Percentiles rank a stretch among this genome's conserved stretches.
Evolutionary conservation across 1,140 invertebrate species (phyloP).

Genomic region (Chironomus tepperi): DNA sequence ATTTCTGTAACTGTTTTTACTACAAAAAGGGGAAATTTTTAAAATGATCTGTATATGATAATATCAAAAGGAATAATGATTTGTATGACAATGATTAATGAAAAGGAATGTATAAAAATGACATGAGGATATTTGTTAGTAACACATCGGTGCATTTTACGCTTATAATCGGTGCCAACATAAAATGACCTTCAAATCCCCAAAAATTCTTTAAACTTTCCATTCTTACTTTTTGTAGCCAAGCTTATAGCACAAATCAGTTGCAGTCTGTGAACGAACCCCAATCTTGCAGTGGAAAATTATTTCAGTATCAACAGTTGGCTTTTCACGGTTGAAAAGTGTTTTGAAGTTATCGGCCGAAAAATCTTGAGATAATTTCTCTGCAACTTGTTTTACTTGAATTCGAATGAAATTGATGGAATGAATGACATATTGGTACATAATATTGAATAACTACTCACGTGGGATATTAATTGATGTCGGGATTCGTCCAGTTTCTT

Average conservation of each 20-base stretch:
- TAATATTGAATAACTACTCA: slow-evolving; percentile 34
- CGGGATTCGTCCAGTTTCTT: slow-evolving; percentile 54
- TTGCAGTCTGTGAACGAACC: neutral
- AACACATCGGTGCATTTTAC: too few species aligned
- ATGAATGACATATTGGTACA: neutral
- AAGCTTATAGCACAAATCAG: neutral
- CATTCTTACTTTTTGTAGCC: slow-evolving; percentile 14
- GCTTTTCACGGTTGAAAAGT: neutral
- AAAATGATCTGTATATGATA: neutral
- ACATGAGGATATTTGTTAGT: neutral
- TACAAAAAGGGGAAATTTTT: neutral
- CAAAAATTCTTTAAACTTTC: neutral
- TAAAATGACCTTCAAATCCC: too few species aligned
- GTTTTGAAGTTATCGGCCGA: neutral
- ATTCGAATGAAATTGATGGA: neutral
- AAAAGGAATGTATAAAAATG: neutral
- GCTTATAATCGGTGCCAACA: too few species aligned
- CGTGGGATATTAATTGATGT: slow-evolving; percentile 62
- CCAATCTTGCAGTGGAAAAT: slow-evolving; percentile 20
- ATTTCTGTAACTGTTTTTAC: slow-evolving; percentile 36
- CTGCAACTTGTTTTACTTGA: neutral
- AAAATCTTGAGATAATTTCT: neutral
- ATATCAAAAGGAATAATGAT: neutral
- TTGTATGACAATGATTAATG: neutral
- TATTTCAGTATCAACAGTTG: neutral